Percentiles rank a stretch among this genome's conserved stretches.
Evolutionary conservation across 2,888 invertebrate species (phyloP).

Genomic region (Gibbula magus): DNA sequence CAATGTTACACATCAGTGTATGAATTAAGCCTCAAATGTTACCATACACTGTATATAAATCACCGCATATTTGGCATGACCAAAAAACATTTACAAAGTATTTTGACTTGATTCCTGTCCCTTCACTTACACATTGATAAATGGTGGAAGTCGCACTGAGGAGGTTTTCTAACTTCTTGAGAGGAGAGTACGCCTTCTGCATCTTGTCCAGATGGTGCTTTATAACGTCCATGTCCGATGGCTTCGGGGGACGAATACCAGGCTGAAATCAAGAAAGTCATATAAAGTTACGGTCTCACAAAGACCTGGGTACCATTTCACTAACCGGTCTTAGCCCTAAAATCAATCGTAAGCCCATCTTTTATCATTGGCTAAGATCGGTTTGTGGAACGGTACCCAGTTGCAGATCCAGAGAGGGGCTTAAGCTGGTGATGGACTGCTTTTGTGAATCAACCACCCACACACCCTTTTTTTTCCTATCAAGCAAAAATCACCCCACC

Average conservation of each 20-base stretch:
- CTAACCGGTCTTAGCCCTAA: no score
- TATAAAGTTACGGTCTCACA: constrained; percentile 22
- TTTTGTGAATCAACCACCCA: neutral
- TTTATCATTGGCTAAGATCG: neutral
- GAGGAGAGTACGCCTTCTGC: constrained; percentile 92
- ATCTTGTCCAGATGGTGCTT: constrained; percentile 84
- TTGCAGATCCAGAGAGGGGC: no score
- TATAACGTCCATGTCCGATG: constrained; percentile 85
- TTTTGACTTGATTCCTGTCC: no score
- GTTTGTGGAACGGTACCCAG: no score
- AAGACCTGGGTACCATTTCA: no score
- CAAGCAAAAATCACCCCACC: neutral
- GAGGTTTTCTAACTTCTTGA: constrained; percentile 93
- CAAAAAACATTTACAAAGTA: no score
- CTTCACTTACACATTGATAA: constrained; percentile 76
- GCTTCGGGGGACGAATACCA: constrained; percentile 81
- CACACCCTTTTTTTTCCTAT: neutral
- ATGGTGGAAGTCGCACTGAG: constrained; percentile 91
- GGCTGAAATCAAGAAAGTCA: constrained; percentile 48
- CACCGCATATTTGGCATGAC: no score
- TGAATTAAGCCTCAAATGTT: no score
- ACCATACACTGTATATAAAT: no score
- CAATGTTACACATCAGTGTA: no score
- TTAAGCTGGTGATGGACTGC: neutral
- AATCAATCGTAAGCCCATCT: neutral